These are phyloP conservation scores for Cygnus olor DNA, from an alignment of 2,797 vertebrate genomes.

Conservation along the genomic window DNA sequence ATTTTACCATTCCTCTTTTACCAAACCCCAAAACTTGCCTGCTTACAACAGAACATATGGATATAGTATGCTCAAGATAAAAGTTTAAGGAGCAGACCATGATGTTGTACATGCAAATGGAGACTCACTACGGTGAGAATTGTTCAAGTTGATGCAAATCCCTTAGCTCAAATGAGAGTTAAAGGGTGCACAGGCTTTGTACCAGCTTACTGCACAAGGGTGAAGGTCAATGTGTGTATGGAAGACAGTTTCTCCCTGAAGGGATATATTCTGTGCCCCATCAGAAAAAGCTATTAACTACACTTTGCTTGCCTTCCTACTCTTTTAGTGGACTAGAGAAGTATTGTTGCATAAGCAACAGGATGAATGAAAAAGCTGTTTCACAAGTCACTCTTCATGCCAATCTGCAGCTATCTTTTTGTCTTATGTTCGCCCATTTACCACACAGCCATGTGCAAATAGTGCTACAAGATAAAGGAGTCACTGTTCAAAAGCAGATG, in stretches of 20 bases:
- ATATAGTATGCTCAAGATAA: background rate
- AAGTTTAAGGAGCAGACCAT: background rate
- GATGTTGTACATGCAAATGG: background rate
- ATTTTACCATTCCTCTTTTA: background rate
- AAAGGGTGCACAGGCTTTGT: background rate
- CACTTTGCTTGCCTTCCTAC: background rate
- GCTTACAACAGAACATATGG: background rate
- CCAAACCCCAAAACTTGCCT: background rate
- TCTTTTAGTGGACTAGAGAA: background rate
- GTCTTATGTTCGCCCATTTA: background rate
- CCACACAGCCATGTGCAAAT: background rate
- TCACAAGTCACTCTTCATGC: background rate
- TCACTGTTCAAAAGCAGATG: background rate
- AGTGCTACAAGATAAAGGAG: background rate
- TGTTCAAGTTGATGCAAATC: background rate
- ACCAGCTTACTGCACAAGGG: background rate
- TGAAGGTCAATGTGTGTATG: background rate
- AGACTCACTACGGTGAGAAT: background rate
- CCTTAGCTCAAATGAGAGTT: background rate
- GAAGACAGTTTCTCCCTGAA: background rate
- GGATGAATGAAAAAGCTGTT: background rate
- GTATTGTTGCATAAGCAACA: background rate
- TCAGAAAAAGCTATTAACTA: slow-evolving; percentile 29
- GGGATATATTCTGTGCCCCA: background rate
- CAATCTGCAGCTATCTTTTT: background rate